These are phyloP conservation scores for Thryonomys swinderianus DNA, from an alignment of 2,113 vertebrate genomes.

Conservation along the genomic window DNA sequence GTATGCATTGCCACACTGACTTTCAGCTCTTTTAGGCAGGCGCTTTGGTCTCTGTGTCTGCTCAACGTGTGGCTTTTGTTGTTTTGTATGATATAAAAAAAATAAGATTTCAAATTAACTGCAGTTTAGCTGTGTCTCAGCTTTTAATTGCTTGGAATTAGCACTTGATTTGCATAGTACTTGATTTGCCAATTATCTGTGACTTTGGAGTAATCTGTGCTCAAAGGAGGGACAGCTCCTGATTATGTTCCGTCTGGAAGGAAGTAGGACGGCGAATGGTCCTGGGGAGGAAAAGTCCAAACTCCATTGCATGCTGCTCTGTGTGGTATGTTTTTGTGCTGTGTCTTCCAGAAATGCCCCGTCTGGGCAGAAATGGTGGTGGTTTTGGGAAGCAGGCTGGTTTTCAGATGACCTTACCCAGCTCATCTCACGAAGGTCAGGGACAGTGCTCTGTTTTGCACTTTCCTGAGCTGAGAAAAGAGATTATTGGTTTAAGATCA, in stretches of 20 bases:
- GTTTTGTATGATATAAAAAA: background rate
- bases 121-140: slow-evolving; percentile 52
- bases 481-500: background rate
- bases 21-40: accelerated
- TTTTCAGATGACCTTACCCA: background rate
- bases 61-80: background rate
- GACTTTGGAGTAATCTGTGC: slow-evolving; percentile 50
- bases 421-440: accelerated
- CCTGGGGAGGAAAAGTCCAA: background rate
- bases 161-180: slow-evolving; percentile 52
- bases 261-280: background rate
- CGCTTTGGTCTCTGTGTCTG: background rate
- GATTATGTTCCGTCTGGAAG: background rate
- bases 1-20: accelerated
- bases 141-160: slow-evolving; percentile 59
- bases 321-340: accelerated
- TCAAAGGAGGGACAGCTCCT: background rate
- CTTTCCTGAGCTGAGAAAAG: background rate
- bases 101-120: slow-evolving; percentile 24
- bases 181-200: slow-evolving; percentile 47
- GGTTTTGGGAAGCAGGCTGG: background rate
- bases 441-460: background rate
- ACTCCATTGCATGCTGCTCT: accelerated
- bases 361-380: no score
- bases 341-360: background rate